Evolutionary conservation across 2,797 vertebrate genomes (phyloP).

Genomic region (Enteromius afrohamiltoni): DNA sequence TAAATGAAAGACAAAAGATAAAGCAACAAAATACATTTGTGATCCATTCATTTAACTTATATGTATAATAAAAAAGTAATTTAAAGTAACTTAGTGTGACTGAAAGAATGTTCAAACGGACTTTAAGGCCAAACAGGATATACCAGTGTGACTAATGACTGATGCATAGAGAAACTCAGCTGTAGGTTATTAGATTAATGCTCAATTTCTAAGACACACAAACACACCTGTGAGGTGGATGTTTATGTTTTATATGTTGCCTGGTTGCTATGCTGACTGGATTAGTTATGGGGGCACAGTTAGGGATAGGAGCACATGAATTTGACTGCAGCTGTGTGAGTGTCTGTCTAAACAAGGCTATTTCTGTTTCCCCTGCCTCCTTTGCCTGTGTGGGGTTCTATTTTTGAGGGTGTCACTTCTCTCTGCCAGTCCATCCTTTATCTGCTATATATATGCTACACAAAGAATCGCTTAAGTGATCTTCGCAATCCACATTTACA

Average conservation of each 20-base stretch:
- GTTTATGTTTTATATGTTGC: conserved; percentile 64
- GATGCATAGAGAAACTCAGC: background rate
- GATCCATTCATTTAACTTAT: background rate
- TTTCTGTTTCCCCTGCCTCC: conserved; percentile 55
- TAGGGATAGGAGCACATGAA: conserved; percentile 58
- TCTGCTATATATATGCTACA: background rate
- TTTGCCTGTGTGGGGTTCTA: conserved; percentile 53
- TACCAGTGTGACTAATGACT: background rate
- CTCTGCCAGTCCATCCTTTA: conserved; percentile 22
- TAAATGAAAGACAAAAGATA: conserved; percentile 23
- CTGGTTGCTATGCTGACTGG: conserved; percentile 65
- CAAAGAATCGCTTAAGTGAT: conserved; percentile 18
- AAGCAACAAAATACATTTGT: background rate
- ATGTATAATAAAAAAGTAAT: background rate
- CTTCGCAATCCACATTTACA: background rate
- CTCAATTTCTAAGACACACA: conserved; percentile 64
- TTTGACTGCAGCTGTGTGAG: conserved; percentile 64
- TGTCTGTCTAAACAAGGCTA: conserved; percentile 54
- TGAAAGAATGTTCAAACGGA: background rate
- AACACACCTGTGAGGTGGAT: conserved; percentile 57
- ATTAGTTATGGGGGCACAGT: conserved; percentile 63
- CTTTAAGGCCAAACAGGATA: background rate
- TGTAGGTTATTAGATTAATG: conserved; percentile 43
- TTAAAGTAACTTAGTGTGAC: background rate
- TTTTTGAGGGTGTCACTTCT: conserved; percentile 52